Evolutionary conservation across 2,113 vertebrate genomes (phyloP).

Genomic region (Typhlomys cinereus): DNA sequence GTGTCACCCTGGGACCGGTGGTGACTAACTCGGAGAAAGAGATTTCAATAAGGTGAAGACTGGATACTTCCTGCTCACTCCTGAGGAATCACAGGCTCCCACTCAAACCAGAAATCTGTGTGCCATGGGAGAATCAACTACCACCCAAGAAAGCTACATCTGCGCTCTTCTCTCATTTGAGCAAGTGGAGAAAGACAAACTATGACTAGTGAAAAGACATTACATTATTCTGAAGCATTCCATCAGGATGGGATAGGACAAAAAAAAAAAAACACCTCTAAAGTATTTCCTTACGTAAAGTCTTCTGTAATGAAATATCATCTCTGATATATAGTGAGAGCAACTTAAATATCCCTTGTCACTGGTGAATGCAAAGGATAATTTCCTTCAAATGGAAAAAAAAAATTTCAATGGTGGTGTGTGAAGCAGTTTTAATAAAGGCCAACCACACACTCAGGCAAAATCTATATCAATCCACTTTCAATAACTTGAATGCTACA

Average conservation of each 20-base stretch:
- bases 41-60: conserved; percentile 78
- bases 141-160: neutral
- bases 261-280: neutral
- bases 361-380: conserved; percentile 78
- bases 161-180: neutral
- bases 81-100: conserved; percentile 53
- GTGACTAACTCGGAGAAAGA: conserved; percentile 68
- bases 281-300: conserved; percentile 59
- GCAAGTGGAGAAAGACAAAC: conserved; percentile 22
- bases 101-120: conserved; percentile 64
- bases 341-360: conserved; percentile 68
- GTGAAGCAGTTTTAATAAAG: conserved; percentile 84
- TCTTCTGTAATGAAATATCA: conserved; percentile 47
- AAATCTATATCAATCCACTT: conserved; percentile 74
- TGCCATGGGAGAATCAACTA: conserved; percentile 19
- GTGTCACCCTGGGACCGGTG: conserved; percentile 76
- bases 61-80: conserved; percentile 70
- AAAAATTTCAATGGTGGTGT: conserved; percentile 81
- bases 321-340: neutral
- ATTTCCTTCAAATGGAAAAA: conserved; percentile 83
- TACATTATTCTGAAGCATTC: conserved; percentile 58
- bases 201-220: conserved; percentile 47
- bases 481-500: conserved; percentile 79
- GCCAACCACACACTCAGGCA: conserved; percentile 76
- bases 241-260: neutral